Base-by-base conservation (phyloP, 2,888 invertebrate genomes). In the Harpalus rufipes region DNA sequence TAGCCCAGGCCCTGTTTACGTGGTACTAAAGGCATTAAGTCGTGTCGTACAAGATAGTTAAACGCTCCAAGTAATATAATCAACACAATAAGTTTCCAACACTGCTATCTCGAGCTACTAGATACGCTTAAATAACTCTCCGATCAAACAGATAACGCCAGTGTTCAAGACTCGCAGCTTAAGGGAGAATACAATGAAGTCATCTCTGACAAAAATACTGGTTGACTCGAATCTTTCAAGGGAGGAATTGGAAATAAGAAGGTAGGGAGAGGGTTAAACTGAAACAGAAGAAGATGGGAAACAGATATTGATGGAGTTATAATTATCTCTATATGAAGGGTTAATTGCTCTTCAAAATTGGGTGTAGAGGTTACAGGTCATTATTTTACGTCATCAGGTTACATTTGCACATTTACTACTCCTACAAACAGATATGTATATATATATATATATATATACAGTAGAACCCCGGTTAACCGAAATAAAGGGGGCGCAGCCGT, bases 51-150 rank as follows among this genome's bases (percentile, higher is more conserved):
- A 58, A 61, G 78, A 74, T 78, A 65, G 63, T 81, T 51, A 68
- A 68, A 72, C 81, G 72, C 81, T 58, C 25, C 72, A 25, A 61
- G 81, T 68, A 72, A 81, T 81, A 81, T 68, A 81, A 56, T 81
- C 81, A 72, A 72, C 81, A 72, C 72, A 81, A 81, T 81, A 81
- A 81, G 68, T 81, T 81, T 72, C 68, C 39, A 68, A 68, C 65
- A 56, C 25, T 72, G 81, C 68, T 81, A 81, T 81, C 81, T 81
- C 56, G 68, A 25, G 39, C 18, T 41, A 18, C 12, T 32, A 65
- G 51, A 81, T 81, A 41, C 63, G 81, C 58, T 65, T 65, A 81
- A 74, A 81, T 58, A 65, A 81, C 81, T 18, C 81, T 61, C 81
- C 25, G 65, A 81, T 81, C 63, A 81, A 65, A 81, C 44, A 81